A percentile compares a stretch with the other conserved stretches of the same genome.
phyloP scores from a whole-genome alignment of 2,888 invertebrate species.

The Andricus curvator region DNA sequence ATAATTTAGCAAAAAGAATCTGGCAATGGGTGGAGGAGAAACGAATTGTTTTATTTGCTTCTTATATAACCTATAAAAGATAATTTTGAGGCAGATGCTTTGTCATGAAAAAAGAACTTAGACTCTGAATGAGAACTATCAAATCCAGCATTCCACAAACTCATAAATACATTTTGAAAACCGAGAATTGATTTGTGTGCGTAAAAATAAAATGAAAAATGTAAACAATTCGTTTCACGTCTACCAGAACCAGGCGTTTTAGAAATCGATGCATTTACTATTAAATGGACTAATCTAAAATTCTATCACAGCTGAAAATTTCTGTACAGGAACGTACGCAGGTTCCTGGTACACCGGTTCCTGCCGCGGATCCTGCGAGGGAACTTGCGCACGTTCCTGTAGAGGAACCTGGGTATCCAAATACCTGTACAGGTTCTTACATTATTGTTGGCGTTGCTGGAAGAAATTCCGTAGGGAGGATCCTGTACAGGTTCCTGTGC shows the following conservation, averaged over 20 bases:
- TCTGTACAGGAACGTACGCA: too few relatives aligned
- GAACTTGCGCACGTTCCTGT: too few relatives aligned
- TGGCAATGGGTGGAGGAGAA: constrained; percentile 47
- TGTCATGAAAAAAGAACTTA: constrained; percentile 41
- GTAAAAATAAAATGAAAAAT: constrained; percentile 44
- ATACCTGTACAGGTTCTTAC: too few relatives aligned
- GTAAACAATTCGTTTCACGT: constrained; percentile 50
- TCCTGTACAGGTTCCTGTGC: too few relatives aligned
- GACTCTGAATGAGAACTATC: constrained; percentile 49
- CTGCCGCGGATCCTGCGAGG: too few relatives aligned
- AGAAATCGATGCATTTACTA: constrained; percentile 44
- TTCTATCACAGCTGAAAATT: too few relatives aligned
- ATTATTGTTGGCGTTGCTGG: too few relatives aligned
- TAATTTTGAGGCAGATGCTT: constrained; percentile 43
- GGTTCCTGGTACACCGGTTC: too few relatives aligned
- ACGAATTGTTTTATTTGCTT: constrained; percentile 39
- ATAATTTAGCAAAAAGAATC: constrained; percentile 39
- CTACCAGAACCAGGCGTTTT: constrained; percentile 43
- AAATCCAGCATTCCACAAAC: constrained; percentile 40
- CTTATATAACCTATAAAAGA: constrained; percentile 47
- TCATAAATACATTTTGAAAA: constrained; percentile 42
- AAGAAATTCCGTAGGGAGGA: too few relatives aligned
- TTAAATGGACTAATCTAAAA: constrained; percentile 35
- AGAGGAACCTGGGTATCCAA: too few relatives aligned
- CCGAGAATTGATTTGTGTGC: constrained; percentile 49